phyloP scores from a whole-genome alignment of 2,797 vertebrate species.

The Mareca penelope region DNA sequence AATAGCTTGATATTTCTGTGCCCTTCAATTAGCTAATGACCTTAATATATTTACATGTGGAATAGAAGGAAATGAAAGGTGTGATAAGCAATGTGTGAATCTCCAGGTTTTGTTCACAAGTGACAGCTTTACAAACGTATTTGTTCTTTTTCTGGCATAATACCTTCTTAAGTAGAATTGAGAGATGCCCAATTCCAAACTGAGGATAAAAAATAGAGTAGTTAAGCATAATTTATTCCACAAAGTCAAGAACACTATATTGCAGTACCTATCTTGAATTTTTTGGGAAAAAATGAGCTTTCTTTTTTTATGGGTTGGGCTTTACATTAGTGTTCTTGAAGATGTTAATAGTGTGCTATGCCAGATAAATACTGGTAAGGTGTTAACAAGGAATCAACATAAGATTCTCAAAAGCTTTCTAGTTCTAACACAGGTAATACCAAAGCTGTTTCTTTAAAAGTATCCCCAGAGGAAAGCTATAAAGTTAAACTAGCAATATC shows the following conservation, averaged over 20 bases:
- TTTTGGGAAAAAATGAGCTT: not conserved
- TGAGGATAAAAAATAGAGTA: not conserved
- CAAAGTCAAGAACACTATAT: not conserved
- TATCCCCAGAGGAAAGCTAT: not conserved
- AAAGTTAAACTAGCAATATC: not conserved
- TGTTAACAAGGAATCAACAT: not conserved
- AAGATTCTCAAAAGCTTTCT: not conserved
- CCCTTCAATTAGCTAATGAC: constrained; percentile 48
- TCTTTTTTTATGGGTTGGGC: not conserved
- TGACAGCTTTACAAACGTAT: not conserved
- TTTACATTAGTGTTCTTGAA: not conserved
- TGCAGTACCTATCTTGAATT: not conserved
- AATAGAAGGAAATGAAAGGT: not conserved
- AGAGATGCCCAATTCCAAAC: not conserved
- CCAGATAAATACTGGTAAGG: not conserved
- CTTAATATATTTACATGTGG: constrained; percentile 39
- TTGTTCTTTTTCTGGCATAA: not conserved
- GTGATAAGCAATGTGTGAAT: not conserved
- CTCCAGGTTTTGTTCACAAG: not conserved
- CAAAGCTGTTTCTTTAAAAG: not conserved
- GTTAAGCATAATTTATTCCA: constrained; percentile 5
- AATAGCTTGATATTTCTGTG: constrained; percentile 48
- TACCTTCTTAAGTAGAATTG: constrained; percentile 3
- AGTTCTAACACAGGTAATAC: not conserved
- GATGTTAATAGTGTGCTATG: not conserved